Conservation (phyloP, 2,797 vertebrate species). For the Spheniscus humboldti region DNA sequence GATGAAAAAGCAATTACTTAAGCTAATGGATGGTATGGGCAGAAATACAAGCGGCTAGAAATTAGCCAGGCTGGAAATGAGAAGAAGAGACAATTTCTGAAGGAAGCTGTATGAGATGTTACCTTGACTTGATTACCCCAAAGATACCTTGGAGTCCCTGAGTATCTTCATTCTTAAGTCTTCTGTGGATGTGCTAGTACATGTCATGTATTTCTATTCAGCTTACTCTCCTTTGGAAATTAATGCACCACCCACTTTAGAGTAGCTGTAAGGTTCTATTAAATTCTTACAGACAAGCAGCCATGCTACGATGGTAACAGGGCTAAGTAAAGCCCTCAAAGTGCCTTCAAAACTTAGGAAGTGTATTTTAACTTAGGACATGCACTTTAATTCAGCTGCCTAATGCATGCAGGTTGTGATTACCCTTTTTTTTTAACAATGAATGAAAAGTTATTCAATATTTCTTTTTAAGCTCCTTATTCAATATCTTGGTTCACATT, state of each 20-base stretch:
- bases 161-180: background rate
- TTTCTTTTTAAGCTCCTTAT: background rate
- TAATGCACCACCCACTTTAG: background rate
- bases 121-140: background rate
- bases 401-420: background rate
- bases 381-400: background rate
- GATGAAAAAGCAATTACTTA: background rate
- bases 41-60: background rate
- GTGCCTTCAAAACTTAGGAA: background rate
- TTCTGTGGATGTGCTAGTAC: background rate
- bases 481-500: background rate
- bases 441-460: background rate
- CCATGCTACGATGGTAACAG: background rate
- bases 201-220: background rate
- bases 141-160: background rate
- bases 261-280: background rate
- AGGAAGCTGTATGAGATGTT: background rate
- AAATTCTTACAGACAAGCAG: background rate
- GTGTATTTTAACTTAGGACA: background rate
- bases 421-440: background rate
- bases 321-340: background rate
- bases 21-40: background rate
- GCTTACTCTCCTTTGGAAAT: background rate
- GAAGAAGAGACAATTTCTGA: background rate
- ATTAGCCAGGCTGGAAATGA: background rate